Base-by-base conservation (phyloP, 2,113 vertebrate species). In the Clarias gariepinus region DNA sequence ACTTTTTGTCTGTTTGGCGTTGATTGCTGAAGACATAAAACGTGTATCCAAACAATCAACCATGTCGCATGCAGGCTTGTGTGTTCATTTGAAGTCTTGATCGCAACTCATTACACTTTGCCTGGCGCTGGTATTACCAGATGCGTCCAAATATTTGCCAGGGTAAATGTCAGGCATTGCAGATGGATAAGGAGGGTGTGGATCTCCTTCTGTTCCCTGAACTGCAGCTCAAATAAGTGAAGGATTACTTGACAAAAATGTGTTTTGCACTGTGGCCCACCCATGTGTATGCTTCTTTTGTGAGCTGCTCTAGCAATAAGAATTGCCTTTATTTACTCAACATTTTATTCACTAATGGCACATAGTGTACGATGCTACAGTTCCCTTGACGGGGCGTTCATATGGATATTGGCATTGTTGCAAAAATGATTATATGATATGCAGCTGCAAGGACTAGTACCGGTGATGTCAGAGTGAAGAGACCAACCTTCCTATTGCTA, bases 131-230 rank as follows among this genome's bases (percentile, higher is more conserved):
- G 36, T 73, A 53, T 66, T 71, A 86, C 66, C 60, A 74, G 47
- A 28, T 82, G n/a, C 63, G 2, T 30, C 76, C 74, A 16, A 85
- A 58, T 79, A 19, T 68, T 68, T 79, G 74, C 74, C 84, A 68
- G 74, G 47, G 52, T 80, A 79, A 80, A 85, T 80, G 84, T 85
- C 76, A 80, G 76, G 23, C 16, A 6, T 19, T 85, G 41, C 76
- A 66, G 73, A 78, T 52, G 84, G 61, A 79, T 78, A 77, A 36
- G 74, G 41, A 79, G 61, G 84, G 84, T 74, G 82, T 74, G 82
- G 60, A 85, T 79, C 74, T 63, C 13, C 58, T 66, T 63, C n/a
- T 79, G 28, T 69, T 53, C 21, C 5, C 21, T 36, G 33, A 53
- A 79, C 28, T 86, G 63, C n/a, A 77, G 76, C 30, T n/a, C 64